Percentiles rank a stretch among this genome's conserved stretches.
Conservation (phyloP, 2,113 vertebrate genomes). For the Coturnix japonica region DNA sequence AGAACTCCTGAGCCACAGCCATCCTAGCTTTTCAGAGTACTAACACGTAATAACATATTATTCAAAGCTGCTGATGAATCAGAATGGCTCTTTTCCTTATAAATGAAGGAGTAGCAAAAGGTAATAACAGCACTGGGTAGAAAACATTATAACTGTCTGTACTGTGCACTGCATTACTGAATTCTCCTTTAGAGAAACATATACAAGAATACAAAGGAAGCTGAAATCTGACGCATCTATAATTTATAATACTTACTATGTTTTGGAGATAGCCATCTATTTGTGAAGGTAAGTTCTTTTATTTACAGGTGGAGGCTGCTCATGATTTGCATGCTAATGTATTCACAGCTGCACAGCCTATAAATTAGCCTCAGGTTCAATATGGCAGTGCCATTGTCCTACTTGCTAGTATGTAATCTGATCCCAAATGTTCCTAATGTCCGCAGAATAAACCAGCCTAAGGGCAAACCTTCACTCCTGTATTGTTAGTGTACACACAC, state of each 20-base stretch:
- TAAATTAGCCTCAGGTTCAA: conserved; percentile 58
- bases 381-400: conserved; percentile 36
- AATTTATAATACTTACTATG: conserved; percentile 46
- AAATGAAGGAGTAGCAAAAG: conserved; percentile 21
- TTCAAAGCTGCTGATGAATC: neutral
- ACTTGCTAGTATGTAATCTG: conserved; percentile 18
- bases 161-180: neutral
- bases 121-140: neutral
- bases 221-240: conserved; percentile 16
- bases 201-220: conserved; percentile 25
- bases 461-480: neutral
- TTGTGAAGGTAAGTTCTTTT: conserved; percentile 57
- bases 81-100: neutral
- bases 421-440: conserved; percentile 43
- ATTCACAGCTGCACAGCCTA: conserved; percentile 54
- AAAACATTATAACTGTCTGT: neutral
- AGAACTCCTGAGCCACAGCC: neutral
- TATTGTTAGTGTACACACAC: neutral
- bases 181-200: neutral
- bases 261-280: conserved; percentile 25
- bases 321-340: conserved; percentile 50
- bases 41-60: neutral
- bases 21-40: neutral
- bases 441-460: conserved; percentile 12
- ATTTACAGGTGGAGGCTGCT: conserved; percentile 50